Evolutionary conservation across 2,888 invertebrate genomes (phyloP).

Genomic region (Pollenia angustigena): DNA sequence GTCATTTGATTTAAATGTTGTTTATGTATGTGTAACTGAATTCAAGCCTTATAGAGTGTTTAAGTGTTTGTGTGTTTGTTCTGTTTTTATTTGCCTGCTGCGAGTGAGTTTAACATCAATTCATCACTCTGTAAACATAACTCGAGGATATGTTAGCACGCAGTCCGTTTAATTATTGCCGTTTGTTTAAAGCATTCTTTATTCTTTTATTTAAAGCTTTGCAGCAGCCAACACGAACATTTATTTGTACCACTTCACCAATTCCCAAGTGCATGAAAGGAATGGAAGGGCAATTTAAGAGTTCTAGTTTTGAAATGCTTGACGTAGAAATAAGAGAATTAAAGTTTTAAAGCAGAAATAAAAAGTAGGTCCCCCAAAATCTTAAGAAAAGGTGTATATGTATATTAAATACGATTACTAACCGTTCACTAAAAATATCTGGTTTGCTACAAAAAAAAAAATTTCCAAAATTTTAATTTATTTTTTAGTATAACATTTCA

Average conservation of each 20-base stretch:
- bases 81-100: background rate
- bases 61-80: too few species aligned
- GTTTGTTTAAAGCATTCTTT: slow-evolving; percentile 60
- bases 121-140: slow-evolving; percentile 66
- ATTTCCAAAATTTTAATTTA: too few species aligned
- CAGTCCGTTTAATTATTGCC: slow-evolving; percentile 63
- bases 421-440: too few species aligned
- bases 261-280: background rate
- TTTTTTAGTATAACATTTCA: too few species aligned
- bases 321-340: too few species aligned
- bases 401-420: too few species aligned
- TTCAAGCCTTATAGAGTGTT: slow-evolving; percentile 5
- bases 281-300: background rate
- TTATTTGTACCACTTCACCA: slow-evolving; percentile 18
- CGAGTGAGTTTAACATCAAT: slow-evolving; percentile 51
- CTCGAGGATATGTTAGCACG: slow-evolving; percentile 64
- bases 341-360: too few species aligned
- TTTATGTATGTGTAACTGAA: background rate
- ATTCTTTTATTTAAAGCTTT: slow-evolving; percentile 23
- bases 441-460: too few species aligned
- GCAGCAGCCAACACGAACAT: slow-evolving; percentile 2
- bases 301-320: background rate
- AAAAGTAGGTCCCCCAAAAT: too few species aligned
- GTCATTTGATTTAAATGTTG: background rate
- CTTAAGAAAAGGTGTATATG: too few species aligned